phyloP scores from a whole-genome alignment of 1,140 invertebrate species.

The Spodoptera frugiperda region DNA sequence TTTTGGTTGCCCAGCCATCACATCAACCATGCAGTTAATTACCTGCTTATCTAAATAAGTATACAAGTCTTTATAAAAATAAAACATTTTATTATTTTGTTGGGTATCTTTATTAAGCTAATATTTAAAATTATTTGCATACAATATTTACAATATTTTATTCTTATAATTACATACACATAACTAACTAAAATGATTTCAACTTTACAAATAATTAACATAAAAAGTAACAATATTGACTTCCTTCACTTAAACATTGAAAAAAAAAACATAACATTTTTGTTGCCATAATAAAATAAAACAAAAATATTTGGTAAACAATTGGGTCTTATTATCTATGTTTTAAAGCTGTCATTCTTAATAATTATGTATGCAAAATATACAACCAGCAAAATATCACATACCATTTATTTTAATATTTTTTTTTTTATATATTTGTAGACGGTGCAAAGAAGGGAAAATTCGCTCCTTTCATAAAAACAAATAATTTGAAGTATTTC shows the following conservation, averaged over 20 bases:
- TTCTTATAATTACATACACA: not conserved
- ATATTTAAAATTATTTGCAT: slow-evolving; percentile 47
- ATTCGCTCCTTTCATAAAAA: slow-evolving; percentile 8
- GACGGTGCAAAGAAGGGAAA: slow-evolving; percentile 25
- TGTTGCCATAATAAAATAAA: slow-evolving; percentile 16
- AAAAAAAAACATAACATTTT: slow-evolving; percentile 6
- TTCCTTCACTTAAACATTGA: not conserved
- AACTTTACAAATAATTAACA: no score
- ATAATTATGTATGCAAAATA: slow-evolving; percentile 57
- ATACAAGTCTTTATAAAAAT: not conserved
- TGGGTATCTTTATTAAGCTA: slow-evolving; percentile 45
- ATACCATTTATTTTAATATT: slow-evolving; percentile 52
- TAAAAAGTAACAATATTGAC: not conserved
- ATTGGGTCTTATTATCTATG: slow-evolving; percentile 49
- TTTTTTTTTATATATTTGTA: slow-evolving; percentile 50
- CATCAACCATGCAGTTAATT: no score
- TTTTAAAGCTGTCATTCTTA: slow-evolving; percentile 61
- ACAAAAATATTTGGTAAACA: slow-evolving; percentile 24
- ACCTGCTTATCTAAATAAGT: no score
- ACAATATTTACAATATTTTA: slow-evolving; percentile 46
- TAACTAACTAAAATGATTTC: no score
- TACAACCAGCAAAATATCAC: slow-evolving; percentile 62
- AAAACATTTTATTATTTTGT: not conserved
- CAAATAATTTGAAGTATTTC: slow-evolving; percentile 22
- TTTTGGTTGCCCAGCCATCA: no score